These are phyloP conservation scores for Ariolimax columbianus DNA, from an alignment of 2,888 invertebrate species.

Conservation along the genomic window DNA sequence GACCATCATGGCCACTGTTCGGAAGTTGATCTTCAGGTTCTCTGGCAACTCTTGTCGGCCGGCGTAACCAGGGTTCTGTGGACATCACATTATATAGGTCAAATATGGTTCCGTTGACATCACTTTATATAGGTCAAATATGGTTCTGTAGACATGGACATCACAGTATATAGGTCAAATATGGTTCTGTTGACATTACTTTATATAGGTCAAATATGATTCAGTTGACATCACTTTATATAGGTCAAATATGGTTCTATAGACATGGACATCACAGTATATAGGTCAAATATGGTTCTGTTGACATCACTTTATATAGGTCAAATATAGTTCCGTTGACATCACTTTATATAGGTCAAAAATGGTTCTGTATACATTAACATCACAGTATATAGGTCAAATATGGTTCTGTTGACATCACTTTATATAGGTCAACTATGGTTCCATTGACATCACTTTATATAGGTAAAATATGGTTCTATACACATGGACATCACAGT, in stretches of 20 bases:
- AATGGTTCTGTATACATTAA: no score
- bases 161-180: not conserved
- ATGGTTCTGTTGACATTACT: not conserved
- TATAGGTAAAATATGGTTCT: no score
- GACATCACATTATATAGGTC: not conserved
- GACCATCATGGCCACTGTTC: slow-evolving; percentile 99
- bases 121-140: not conserved
- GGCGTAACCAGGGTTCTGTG: slow-evolving; percentile 97
- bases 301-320: no score
- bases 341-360: no score
- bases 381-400: no score
- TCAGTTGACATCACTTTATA: not conserved
- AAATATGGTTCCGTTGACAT: not conserved
- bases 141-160: not conserved
- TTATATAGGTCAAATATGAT: not conserved
- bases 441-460: no score
- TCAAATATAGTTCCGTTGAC: no score
- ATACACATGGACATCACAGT: no score
- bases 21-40: slow-evolving; percentile 97
- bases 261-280: no score
- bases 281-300: no score
- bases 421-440: no score
- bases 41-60: slow-evolving; percentile 97
- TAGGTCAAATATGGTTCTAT: not conserved
- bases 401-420: no score